phyloP scores from a whole-genome alignment of 2,797 vertebrate species.

The Chaenodraco wilsoni region DNA sequence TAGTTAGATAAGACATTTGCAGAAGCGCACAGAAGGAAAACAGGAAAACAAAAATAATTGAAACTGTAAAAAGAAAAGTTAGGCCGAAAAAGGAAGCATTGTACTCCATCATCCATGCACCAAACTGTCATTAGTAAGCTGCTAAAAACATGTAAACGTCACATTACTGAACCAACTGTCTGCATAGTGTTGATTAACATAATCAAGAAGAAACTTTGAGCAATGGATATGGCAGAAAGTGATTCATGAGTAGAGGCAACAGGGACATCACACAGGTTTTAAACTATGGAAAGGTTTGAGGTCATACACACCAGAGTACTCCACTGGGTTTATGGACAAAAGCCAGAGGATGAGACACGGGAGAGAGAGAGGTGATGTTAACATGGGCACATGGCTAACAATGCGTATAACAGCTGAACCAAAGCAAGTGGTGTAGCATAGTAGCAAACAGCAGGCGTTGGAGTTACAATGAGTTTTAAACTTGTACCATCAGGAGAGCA shows the following conservation, averaged over 20 bases:
- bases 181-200: conserved; percentile 33
- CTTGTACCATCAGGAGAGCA: conserved; percentile 5
- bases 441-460: conserved; percentile 33
- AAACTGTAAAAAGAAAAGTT: conserved; percentile 65
- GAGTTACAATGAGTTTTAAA: conserved; percentile 22
- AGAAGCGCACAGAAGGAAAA: conserved; percentile 33
- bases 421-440: conserved; percentile 38
- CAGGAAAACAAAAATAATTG: conserved; percentile 37
- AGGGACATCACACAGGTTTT: conserved; percentile 63
- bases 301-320: conserved; percentile 88
- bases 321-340: conserved; percentile 84
- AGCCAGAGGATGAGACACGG: conserved; percentile 77
- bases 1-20: conserved; percentile 25
- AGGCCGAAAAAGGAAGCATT: conserved; percentile 47
- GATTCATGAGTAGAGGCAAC: conserved; percentile 66
- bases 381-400: conserved; percentile 59
- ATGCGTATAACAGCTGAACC: conserved; percentile 53
- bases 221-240: conserved; percentile 65
- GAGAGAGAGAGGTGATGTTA: conserved; percentile 82
- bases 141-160: conserved; percentile 19
- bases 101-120: conserved; percentile 59
- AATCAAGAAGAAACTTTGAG: conserved; percentile 53
- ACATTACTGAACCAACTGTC: conserved; percentile 29
- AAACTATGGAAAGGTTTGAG: conserved; percentile 76
- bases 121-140: conserved; percentile 21